Evolutionary conservation across 2,797 vertebrate species (phyloP), one percentile per base, ranked within the genome.

Genomic region (Oryzias sinensis): DNA sequence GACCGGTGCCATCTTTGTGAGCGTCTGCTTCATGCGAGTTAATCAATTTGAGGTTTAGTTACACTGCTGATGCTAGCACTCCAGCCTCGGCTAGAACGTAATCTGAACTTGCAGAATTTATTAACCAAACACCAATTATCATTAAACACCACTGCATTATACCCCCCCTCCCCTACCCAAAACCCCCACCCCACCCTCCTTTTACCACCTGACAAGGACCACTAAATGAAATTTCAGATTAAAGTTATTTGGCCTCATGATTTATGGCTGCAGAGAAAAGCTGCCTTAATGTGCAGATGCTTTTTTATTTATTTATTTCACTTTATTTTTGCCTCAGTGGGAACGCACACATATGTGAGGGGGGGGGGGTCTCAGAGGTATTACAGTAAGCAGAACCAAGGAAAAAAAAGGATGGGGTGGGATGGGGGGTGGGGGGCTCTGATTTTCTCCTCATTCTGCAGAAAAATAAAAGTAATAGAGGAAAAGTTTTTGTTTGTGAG

Each of bases 21-120:
- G 93, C 92, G 95, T 93, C 94, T 95, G 95, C 94, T 98, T 97
- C 95, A 95, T 94, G 96, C 94, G 93, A 99, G 96, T 99, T 99
- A 98, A 98, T 99, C 97, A 99, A 98, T 98, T 97, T 97, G 96
- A 98, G 97, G 95, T 98, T 98, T 98, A 97, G 95, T 98, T 97
- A 97, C 96, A 96, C 95, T 98, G 96, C 97, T 97, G 96, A 99
- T 95, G 93, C 93, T 96, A 95, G 96, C 96, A 96, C 96, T 96
- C 94, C 95, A 94, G 94, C 95, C 93, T 95, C 94, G 94, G 95
- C 95, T 94, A 93, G 93, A 95, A 95, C 95, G 94, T 96, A 95
- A 97, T 97, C 96, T 94, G 93, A 96, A 98, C 94, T 97, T 92
- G 91, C 94, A 95, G 94, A 96, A 98, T 97, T 97, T 98, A 98